phyloP scores from a whole-genome alignment of 2,888 invertebrate species.

The Cryptocephalus primarius region DNA sequence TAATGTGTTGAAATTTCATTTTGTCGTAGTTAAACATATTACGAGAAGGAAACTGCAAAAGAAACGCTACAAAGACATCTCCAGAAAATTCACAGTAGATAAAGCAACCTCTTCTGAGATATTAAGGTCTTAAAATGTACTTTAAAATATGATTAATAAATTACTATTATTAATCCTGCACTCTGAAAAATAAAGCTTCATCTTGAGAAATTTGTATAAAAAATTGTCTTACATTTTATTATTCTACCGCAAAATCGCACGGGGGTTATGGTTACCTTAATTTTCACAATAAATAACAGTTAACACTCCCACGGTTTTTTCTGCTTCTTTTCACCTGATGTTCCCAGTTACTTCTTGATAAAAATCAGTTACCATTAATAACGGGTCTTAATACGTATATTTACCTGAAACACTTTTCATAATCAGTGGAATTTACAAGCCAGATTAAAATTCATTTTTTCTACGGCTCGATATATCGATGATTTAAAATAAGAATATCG shows the following conservation, averaged over 20 bases:
- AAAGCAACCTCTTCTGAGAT: constrained; percentile 11
- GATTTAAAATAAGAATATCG: no score
- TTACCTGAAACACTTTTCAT: no score
- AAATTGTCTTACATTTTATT: constrained; percentile 15
- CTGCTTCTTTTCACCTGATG: constrained; percentile 1
- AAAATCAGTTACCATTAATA: constrained; percentile 3
- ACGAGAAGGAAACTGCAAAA: constrained; percentile 1
- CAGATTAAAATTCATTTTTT: no score
- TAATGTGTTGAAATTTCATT: constrained; percentile 3
- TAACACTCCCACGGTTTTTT: constrained; percentile 4
- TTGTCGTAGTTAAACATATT: constrained; percentile 1
- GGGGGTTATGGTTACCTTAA: constrained; percentile 13
- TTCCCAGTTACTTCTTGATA: constrained; percentile 3
- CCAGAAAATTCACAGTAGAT: constrained; percentile 14
- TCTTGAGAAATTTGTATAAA: constrained; percentile 12
- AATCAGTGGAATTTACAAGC: no score
- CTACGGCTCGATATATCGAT: no score
- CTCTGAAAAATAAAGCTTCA: constrained; percentile 17
- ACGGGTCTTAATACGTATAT: no score
- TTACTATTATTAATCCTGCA: constrained; percentile 15
- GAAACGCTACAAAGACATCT: constrained; percentile 2
- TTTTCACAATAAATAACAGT: constrained; percentile 11
- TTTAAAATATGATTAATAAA: constrained; percentile 17
- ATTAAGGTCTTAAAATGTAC: constrained; percentile 14
- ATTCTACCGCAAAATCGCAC: constrained; percentile 11